Conservation (phyloP, 1,140 invertebrate species). For the Cyphomyrmex costatus region DNA sequence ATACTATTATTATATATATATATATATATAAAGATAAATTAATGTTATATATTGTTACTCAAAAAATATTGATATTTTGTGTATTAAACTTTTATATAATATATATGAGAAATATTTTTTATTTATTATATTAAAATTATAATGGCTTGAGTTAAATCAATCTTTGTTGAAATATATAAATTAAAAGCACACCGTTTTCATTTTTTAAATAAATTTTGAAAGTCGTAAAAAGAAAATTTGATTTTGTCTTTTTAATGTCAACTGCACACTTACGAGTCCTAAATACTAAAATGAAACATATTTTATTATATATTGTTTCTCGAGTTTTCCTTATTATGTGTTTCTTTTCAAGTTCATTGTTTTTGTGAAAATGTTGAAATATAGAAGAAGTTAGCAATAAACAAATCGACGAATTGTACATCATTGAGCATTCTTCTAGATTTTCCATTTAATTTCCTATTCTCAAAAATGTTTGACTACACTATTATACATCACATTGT, state of each 20-base stretch:
- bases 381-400: background rate
- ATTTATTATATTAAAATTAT: background rate
- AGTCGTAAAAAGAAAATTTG: background rate
- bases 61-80: background rate
- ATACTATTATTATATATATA: background rate
- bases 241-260: constrained; percentile 9
- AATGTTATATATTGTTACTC: background rate
- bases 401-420: background rate
- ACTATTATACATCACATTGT: background rate
- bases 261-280: background rate
- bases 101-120: background rate
- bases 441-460: background rate
- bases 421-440: constrained; percentile 1
- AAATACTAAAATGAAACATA: background rate
- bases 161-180: background rate
- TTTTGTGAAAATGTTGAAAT: background rate
- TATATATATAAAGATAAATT: background rate
- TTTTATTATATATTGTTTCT: background rate
- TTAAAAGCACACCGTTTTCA: background rate
- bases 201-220: background rate
- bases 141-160: background rate
- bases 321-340: background rate
- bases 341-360: no score
- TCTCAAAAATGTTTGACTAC: background rate
- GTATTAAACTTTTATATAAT: background rate